Evolutionary conservation across 2,797 vertebrate species (phyloP), one percentile per base, ranked within the genome.

Genomic region (Spheniscus humboldti): DNA sequence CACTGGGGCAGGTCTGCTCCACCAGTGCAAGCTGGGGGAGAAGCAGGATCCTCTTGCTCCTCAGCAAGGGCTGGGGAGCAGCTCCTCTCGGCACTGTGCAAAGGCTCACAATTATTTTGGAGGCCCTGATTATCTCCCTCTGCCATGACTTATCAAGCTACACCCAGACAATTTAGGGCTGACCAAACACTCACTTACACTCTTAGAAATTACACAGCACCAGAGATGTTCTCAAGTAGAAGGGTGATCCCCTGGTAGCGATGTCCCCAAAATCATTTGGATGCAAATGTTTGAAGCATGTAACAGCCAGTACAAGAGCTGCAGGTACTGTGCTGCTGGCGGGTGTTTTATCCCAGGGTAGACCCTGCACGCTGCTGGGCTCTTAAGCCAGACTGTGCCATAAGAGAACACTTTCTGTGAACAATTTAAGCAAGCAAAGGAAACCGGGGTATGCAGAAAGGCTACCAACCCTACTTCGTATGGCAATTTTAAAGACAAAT

Each of bases 231-330:
- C 10, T 23, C n/a, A 8, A 28, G 33, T 13, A 66, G 37, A 79
- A 76, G 8, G 11, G 13, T 55, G 37, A 5, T 71, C 6, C 48
- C n/a, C 24, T 23, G 37, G 10, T 15, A 25, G 19, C 30, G 27
- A 13, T 1, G 5, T 47, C 13, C 47, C 35, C 43, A 43, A 19
- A 91, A 73, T 52, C 2, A 31, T 66, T 18, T 45, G 15, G 18
- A 6, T 55, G 16, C 37, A 53, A 33, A 43, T 2, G 6, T 43
- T 18, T 53, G 80, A 86, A 88, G 20, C 0, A 0, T 20, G 19
- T 17, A 52, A 4, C 39, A 47, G 56, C 4, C 35, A 63, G 59
- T 10, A 50, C 22, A 72, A 66, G 16, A 18, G 31, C 47, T 62
- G n/a, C 33, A 71, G 39, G 25, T 35, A 20, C 18, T 18, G 17